A percentile compares a stretch with the other conserved stretches of the same genome.
Conservation (phyloP, 2,113 vertebrate genomes). For the Melanerpes aurifrons region DNA sequence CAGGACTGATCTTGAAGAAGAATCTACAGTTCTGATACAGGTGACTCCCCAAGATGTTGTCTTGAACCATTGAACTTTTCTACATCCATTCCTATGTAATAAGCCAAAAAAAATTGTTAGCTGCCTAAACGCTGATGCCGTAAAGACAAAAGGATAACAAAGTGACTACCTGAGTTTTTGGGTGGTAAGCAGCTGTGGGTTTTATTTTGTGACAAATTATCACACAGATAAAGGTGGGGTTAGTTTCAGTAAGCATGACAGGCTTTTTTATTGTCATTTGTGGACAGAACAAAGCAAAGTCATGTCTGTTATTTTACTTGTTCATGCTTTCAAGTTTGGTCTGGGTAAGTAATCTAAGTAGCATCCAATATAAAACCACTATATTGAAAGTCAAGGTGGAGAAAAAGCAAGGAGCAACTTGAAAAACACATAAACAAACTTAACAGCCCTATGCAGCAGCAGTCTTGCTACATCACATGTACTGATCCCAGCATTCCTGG, state of each 20-base stretch:
- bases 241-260: neutral
- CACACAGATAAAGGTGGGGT: neutral
- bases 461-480: neutral
- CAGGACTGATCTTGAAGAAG: neutral
- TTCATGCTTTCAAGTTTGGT: neutral
- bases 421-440: accelerated
- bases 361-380: neutral
- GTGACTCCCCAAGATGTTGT: neutral
- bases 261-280: neutral
- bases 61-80: neutral
- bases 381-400: neutral
- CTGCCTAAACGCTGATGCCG: neutral
- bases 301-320: neutral
- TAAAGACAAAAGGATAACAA: neutral
- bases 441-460: neutral
- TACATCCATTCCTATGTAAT: neutral
- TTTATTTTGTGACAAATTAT: neutral
- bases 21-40: neutral
- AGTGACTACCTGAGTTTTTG: neutral
- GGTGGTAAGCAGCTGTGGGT: neutral
- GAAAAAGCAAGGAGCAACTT: neutral
- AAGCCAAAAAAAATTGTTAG: neutral
- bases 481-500: neutral
- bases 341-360: neutral
- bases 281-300: neutral